Conservation (phyloP, 2,888 invertebrate species). For the Cantharis rufa region DNA sequence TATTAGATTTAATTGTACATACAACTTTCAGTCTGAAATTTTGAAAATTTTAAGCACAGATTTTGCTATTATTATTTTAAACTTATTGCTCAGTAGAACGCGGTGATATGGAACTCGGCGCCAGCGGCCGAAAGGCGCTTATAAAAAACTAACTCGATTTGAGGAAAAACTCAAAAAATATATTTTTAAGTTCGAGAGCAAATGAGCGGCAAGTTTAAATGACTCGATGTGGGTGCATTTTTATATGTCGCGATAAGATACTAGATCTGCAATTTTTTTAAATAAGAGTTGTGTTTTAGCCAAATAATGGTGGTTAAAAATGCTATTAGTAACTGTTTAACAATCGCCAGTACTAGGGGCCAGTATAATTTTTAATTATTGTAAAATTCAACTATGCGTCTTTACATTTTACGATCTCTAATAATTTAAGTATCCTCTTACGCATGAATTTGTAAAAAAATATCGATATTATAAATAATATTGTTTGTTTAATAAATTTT, state of each 20-base stretch:
- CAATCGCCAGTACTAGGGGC: slow-evolving; percentile 32
- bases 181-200: not conserved
- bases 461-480: not conserved
- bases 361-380: slow-evolving; percentile 24
- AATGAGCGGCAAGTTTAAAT: not conserved
- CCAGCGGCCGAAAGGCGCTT: no score
- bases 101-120: not conserved
- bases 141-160: no score
- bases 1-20: not conserved
- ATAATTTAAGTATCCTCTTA: slow-evolving; percentile 20
- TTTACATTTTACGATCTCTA: slow-evolving; percentile 25
- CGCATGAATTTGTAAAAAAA: not conserved
- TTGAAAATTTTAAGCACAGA: not conserved
- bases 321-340: slow-evolving; percentile 4
- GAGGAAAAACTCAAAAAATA: not conserved
- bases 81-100: not conserved
- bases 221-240: not conserved
- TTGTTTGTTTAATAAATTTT: slow-evolving; percentile 1
- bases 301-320: not conserved
- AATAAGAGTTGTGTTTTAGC: not conserved
- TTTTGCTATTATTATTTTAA: not conserved
- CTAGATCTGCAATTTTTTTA: not conserved
- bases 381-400: slow-evolving; percentile 1
- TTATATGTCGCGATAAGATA: not conserved
- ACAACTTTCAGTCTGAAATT: not conserved